phyloP scores from a whole-genome alignment of 2,888 invertebrate genomes.

The Rotaria socialis region DNA sequence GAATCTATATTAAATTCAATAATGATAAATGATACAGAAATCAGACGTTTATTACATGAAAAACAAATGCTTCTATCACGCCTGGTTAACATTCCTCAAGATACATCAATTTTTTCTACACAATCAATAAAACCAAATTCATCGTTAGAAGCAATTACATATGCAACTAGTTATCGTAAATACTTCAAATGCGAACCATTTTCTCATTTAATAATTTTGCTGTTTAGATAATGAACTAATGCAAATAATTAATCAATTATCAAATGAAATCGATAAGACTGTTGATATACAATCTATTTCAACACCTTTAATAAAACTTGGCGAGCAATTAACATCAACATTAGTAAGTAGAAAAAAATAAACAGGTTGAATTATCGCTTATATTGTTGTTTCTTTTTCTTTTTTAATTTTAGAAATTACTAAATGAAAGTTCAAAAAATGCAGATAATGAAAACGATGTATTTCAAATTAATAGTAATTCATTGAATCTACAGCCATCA shows the following conservation, averaged over 20 bases:
- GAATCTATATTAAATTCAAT: neutral
- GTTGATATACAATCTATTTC: neutral
- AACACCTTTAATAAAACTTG: neutral
- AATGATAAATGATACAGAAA: neutral
- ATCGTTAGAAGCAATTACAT: neutral
- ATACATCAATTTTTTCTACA: neutral
- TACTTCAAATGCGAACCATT: neutral
- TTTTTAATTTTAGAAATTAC: neutral
- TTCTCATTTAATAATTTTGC: too few species aligned
- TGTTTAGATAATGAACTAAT: neutral
- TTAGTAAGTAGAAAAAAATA: neutral
- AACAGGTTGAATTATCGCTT: too few species aligned
- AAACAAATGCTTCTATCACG: slow-evolving; percentile 32
- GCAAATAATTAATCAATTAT: neutral
- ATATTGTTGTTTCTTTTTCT: neutral
- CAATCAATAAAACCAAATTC: neutral
- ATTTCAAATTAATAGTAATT: neutral
- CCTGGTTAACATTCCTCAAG: slow-evolving; percentile 30
- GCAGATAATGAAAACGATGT: neutral
- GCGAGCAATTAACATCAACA: neutral
- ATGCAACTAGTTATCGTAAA: slow-evolving; percentile 20
- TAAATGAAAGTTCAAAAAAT: neutral
- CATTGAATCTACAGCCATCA: neutral
- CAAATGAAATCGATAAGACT: neutral
- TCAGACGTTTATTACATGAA: slow-evolving; percentile 32